Evolutionary conservation across 2,888 invertebrate genomes (phyloP), one percentile per base, ranked within the genome.

Genomic region (Ormyrus pomaceus): DNA sequence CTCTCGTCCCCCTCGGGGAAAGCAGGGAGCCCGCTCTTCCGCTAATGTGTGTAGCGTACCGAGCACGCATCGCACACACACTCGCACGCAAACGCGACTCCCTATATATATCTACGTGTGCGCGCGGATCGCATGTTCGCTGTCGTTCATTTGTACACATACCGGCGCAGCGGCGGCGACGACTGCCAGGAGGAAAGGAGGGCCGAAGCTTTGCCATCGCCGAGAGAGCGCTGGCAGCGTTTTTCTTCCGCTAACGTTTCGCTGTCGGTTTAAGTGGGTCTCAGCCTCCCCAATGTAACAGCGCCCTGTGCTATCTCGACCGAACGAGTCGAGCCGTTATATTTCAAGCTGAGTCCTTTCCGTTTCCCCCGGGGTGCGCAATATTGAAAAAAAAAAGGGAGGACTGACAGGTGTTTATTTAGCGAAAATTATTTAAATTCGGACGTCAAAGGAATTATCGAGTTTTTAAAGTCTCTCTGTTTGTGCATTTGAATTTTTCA

Each of bases 211-310:
- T 19, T 71, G 7, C 68, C 9, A 46, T 62, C 13, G 46, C 11
- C 46, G 34, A 34, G 34, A 34, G 34, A 13, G 34, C 34, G 34
- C 34, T 34, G 34, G 65, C 50, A 19, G 46, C 59, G 50, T 71
- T 59, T 71, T 59, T 69, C 13, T 13, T 50, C 69, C 3, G 46
- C 13, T 58, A 58, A 56, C 58, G 13, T 69, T 70, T 70, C 56
- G 19, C 34, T 9, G 68, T 55, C 45, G 45, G 34, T 53, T 68
- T 45, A 55, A 68, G 68, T 68, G 55, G 68, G 51, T 53, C 53
- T 53, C 53, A 53, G 34, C 53, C 66, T 53, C 53, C 53, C 53
- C 53, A 19, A 53, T 53, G 66, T 66, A 6, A 10, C 7, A 1
- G 19, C 9, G 7, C 55, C 45, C n/a, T 6, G 4, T n/a, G 55